phyloP scores from a whole-genome alignment of 2,888 invertebrate genomes.

The Drosophila antonietae region DNA sequence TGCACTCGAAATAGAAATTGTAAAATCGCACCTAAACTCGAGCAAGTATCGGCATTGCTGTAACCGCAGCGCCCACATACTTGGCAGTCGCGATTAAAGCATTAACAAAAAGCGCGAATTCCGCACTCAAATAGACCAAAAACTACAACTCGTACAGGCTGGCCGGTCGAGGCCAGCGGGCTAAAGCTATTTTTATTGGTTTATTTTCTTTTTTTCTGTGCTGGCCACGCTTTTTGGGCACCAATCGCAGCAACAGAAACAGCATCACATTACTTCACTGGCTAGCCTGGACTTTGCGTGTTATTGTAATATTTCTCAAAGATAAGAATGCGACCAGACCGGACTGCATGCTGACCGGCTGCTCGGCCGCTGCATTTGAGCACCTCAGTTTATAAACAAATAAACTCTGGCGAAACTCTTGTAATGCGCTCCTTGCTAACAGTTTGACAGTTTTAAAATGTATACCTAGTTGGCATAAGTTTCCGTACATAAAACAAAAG shows the following conservation, averaged over 20 bases:
- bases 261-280: constrained; percentile 34
- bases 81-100: constrained; percentile 36
- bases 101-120: constrained; percentile 47
- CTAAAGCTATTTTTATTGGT: constrained; percentile 31
- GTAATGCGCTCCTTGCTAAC: constrained; percentile 47
- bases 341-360: constrained; percentile 40
- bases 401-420: constrained; percentile 55
- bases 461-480: constrained; percentile 1
- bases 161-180: constrained; percentile 25
- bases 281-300: constrained; percentile 83
- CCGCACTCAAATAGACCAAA: constrained; percentile 27
- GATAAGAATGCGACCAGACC: constrained; percentile 84
- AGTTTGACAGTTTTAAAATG: constrained; percentile 56
- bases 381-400: constrained; percentile 65
- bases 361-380: constrained; percentile 31
- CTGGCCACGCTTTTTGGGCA: constrained; percentile 34
- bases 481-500: constrained; percentile 1
- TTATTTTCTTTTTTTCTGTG: neutral
- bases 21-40: constrained; percentile 26
- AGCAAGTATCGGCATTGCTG: constrained; percentile 9
- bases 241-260: constrained; percentile 22
- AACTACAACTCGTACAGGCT: constrained; percentile 23
- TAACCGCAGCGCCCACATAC: constrained; percentile 35
- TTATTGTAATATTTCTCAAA: constrained; percentile 84
- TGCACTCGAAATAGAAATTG: constrained; percentile 4